These are phyloP conservation scores for Schizopygopsis malacanthus DNA, from an alignment of 2,797 vertebrate species.

Conservation along the genomic window DNA sequence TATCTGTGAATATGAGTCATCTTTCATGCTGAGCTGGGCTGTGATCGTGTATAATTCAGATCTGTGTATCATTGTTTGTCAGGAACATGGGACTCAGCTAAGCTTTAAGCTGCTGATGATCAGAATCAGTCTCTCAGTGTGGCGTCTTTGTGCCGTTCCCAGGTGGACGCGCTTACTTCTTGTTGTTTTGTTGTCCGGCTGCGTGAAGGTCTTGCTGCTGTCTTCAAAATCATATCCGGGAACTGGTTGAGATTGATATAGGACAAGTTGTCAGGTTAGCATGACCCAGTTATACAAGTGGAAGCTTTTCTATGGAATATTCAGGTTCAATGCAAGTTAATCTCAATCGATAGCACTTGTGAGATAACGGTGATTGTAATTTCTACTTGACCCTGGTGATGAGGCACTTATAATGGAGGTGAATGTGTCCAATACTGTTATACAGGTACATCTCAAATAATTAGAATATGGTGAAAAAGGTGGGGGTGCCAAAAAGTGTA, in stretches of 20 bases:
- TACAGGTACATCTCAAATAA: too few relatives aligned
- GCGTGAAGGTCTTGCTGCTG: neutral
- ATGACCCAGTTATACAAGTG: neutral
- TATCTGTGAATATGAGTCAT: constrained; percentile 24
- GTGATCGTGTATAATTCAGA: constrained; percentile 5
- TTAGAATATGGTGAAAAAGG: too few relatives aligned
- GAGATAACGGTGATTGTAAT: neutral
- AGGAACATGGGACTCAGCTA: constrained; percentile 15
- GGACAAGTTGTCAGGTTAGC: neutral
- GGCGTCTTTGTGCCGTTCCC: constrained; percentile 9
- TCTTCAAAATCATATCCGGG: neutral
- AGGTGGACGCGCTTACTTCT: neutral
- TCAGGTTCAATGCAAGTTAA: neutral
- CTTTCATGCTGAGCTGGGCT: constrained; percentile 1
- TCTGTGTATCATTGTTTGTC: constrained; percentile 2
- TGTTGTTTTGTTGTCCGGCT: constrained; percentile 6
- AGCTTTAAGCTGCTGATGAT: constrained; percentile 38
- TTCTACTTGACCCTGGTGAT: neutral
- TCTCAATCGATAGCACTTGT: neutral
- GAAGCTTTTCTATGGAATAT: neutral
- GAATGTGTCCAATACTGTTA: neutral
- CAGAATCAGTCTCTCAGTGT: constrained; percentile 8
- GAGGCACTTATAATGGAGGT: neutral
- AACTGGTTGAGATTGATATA: neutral
- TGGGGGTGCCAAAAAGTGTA: too few relatives aligned